Conservation (phyloP, 2,888 invertebrate species). For the Eupelmus urozonus region DNA sequence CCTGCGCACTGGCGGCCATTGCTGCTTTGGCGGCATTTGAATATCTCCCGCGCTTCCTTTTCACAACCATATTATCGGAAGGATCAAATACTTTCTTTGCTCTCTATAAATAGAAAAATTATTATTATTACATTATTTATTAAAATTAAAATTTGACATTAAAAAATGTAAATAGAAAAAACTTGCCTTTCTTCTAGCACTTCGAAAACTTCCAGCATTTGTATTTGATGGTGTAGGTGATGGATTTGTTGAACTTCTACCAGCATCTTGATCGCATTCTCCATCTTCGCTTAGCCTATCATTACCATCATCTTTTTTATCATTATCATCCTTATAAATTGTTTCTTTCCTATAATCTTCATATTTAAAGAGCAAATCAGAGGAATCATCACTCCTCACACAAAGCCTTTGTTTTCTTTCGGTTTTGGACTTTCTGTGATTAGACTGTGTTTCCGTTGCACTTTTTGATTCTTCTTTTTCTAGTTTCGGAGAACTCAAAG, state of each 20-base stretch:
- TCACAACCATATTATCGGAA: slow-evolving; percentile 88
- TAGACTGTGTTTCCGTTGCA: slow-evolving; percentile 58
- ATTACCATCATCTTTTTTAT: slow-evolving; percentile 65
- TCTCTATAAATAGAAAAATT: slow-evolving; percentile 77
- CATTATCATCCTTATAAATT: slow-evolving; percentile 66
- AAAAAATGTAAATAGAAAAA: slow-evolving; percentile 1
- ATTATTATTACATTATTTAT: background rate
- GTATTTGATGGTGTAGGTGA: slow-evolving; percentile 73
- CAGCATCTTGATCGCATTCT: slow-evolving; percentile 78
- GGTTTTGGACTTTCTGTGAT: slow-evolving; percentile 71
- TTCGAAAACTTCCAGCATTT: slow-evolving; percentile 72
- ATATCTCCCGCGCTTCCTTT: slow-evolving; percentile 84
- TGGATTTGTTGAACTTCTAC: slow-evolving; percentile 77
- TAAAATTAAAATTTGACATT: background rate
- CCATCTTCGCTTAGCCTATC: slow-evolving; percentile 71
- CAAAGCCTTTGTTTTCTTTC: slow-evolving; percentile 74
- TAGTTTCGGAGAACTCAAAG: slow-evolving; percentile 44
- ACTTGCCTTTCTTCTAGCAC: slow-evolving; percentile 74
- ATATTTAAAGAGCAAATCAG: slow-evolving; percentile 74
- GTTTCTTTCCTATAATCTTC: slow-evolving; percentile 69
- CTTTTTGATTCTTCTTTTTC: slow-evolving; percentile 52
- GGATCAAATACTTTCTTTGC: slow-evolving; percentile 93
- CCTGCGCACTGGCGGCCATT: slow-evolving; percentile 77
- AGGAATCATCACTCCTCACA: slow-evolving; percentile 72
- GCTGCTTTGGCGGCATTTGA: slow-evolving; percentile 77